Conservation (phyloP, 2,888 invertebrate species). For the Drosophila eohydei region DNA sequence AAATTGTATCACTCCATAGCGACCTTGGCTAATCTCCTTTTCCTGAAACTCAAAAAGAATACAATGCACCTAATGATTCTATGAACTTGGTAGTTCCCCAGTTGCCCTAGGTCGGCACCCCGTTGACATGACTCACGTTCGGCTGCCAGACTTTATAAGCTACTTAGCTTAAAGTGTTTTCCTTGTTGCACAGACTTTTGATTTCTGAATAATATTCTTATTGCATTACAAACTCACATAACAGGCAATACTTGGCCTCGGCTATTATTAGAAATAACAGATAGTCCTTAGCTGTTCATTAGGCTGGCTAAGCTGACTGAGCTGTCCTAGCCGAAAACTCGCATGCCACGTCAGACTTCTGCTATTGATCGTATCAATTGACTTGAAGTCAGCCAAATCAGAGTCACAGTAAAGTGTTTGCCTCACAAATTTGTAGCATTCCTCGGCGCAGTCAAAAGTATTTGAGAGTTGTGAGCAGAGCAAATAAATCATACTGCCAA, state of each 20-base stretch:
- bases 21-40: neutral
- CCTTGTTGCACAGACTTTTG: neutral
- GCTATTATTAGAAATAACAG: constrained; percentile 33
- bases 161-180: neutral
- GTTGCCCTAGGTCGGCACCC: neutral
- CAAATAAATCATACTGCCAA: constrained; percentile 68
- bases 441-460: constrained; percentile 20
- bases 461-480: constrained; percentile 33
- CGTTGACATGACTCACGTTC: neutral
- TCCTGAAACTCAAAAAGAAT: neutral
- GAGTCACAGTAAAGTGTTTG: constrained; percentile 37
- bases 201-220: neutral
- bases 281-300: constrained; percentile 27
- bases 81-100: neutral
- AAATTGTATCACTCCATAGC: neutral
- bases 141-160: neutral
- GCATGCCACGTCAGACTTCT: constrained; percentile 2
- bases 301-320: constrained; percentile 31
- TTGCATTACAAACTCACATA: constrained; percentile 2
- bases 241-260: neutral
- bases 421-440: constrained; percentile 42
- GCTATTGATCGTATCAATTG: constrained; percentile 46
- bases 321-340: constrained; percentile 19
- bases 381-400: constrained; percentile 44
- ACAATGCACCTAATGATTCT: neutral